phyloP scores from a whole-genome alignment of 2,797 vertebrate genomes.

The Cyprinodon diabolis region DNA sequence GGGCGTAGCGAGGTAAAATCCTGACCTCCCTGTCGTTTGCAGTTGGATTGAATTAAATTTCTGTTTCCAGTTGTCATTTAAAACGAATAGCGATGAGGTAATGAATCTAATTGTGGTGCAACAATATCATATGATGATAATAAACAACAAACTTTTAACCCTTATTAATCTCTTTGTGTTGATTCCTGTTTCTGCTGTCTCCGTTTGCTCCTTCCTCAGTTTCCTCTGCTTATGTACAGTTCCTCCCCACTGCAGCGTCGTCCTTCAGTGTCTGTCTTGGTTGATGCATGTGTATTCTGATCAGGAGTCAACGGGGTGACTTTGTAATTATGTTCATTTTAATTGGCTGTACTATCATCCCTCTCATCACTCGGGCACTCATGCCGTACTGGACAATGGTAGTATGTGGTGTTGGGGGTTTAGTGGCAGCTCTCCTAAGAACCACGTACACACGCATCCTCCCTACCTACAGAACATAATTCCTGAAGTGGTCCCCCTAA shows the following conservation, averaged over 20 bases:
- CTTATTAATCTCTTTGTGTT: not conserved
- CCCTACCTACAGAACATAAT: constrained; percentile 74
- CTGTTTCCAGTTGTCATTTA: too few species aligned
- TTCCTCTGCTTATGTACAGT: constrained; percentile 13
- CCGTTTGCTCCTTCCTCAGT: not conserved
- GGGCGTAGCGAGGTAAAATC: too few species aligned
- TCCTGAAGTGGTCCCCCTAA: constrained; percentile 76
- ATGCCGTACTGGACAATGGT: constrained; percentile 76
- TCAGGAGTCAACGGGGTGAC: constrained; percentile 83
- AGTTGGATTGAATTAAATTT: too few species aligned
- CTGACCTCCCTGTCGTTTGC: too few species aligned
- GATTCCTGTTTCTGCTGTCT: not conserved
- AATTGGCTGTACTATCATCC: constrained; percentile 85
- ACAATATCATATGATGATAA: too few species aligned
- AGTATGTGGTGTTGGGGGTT: constrained; percentile 52
- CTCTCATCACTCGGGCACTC: constrained; percentile 79
- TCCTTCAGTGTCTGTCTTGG: constrained; percentile 43
- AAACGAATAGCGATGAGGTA: too few species aligned
- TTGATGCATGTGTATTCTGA: constrained; percentile 79
- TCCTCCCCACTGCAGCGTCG: constrained; percentile 15
- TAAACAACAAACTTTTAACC: too few species aligned
- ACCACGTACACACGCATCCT: constrained; percentile 37
- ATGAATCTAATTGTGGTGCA: too few species aligned
- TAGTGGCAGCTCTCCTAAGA: constrained; percentile 57
- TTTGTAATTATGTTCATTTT: constrained; percentile 89